These are phyloP conservation scores for Tinamus major DNA, from an alignment of 2,797 vertebrate genomes.

Conservation along the genomic window DNA sequence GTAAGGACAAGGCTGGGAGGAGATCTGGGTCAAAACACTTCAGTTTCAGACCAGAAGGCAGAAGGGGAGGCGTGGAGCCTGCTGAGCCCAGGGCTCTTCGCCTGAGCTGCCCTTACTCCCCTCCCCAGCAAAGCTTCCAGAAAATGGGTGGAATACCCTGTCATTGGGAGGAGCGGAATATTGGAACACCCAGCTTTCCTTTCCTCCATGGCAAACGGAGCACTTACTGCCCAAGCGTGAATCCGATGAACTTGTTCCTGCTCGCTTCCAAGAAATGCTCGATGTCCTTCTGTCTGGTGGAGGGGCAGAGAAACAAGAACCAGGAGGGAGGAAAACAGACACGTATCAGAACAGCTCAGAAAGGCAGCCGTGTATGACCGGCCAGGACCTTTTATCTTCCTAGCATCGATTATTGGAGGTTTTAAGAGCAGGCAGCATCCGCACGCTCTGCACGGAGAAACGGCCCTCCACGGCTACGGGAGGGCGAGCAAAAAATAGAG, in stretches of 20 bases:
- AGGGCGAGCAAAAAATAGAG: no score
- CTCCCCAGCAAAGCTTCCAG: neutral
- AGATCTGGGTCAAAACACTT: neutral
- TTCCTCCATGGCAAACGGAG: neutral
- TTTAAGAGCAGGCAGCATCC: neutral
- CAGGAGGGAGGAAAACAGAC: neutral
- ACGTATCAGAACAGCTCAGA: fast-evolving
- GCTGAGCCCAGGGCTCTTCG: neutral
- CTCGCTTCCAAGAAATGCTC: constrained; percentile 96
- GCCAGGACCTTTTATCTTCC: neutral
- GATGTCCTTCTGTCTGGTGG: constrained; percentile 94
- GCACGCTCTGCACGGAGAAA: no score
- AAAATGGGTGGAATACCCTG: neutral
- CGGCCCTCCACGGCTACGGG: no score
- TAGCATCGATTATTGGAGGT: neutral
- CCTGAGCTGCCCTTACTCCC: fast-evolving
- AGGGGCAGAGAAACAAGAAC: neutral
- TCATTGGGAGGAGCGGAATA: neutral
- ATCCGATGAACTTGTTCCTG: constrained; percentile 98
- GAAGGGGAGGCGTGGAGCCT: neutral
- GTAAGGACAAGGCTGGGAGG: fast-evolving
- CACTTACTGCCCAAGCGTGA: constrained; percentile 94
- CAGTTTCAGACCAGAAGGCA: fast-evolving
- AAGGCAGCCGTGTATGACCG: neutral
- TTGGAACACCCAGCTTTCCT: neutral